Evolutionary conservation across 2,113 vertebrate genomes (phyloP), one percentile per base, ranked within the genome.

Genomic region (Limnothrissa miodon): DNA sequence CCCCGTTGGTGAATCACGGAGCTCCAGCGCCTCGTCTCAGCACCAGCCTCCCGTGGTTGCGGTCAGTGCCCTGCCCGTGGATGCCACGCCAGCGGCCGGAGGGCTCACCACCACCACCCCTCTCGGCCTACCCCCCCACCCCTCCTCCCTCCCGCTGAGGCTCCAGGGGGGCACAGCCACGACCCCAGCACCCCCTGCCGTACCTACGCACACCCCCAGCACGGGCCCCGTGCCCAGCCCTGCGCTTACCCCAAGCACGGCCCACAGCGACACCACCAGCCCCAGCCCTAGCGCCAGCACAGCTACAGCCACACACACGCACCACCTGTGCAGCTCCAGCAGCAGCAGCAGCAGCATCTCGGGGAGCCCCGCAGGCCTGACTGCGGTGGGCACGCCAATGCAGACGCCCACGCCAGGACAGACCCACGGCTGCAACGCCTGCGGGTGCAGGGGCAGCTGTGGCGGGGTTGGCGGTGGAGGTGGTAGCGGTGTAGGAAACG

Each of bases 401-500:
- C 81, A 84, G 21, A 39, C 23, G 0, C 94, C 93, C 87, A 93
- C 92, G 86, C n/a, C n/a, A n/a, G n/a, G n/a, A n/a, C 1, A 70
- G 83, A 74, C 53, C 15, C 86, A 78, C 39, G 39, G 92, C 79
- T 97, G 96, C 0, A 95, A 95, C 0, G 93, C 95, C 45, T 97
- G 96, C 0, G 96, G 96, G 82, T 96, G 96, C 78, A 93, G 96
- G 85, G 96, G 96, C 86, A 92, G 95, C 92, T 97, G 96, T 82
- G 95, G 95, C 87, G 93, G 93, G 59, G 25, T n/a, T 29, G n/a
- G 59, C 6, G 59, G 6, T 0, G 59, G 23, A 25, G 59, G n/a
- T 1, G n/a, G 59, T 6, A 42, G 6, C 1, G 59, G 59, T 11
- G 59, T n/a, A 10, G 59, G 25, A 1, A n/a, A 6, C 6, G 25